A percentile compares a stretch with the other conserved stretches of the same genome.
phyloP scores from a whole-genome alignment of 2,888 invertebrate genomes.

The Lissonota sp. region DNA sequence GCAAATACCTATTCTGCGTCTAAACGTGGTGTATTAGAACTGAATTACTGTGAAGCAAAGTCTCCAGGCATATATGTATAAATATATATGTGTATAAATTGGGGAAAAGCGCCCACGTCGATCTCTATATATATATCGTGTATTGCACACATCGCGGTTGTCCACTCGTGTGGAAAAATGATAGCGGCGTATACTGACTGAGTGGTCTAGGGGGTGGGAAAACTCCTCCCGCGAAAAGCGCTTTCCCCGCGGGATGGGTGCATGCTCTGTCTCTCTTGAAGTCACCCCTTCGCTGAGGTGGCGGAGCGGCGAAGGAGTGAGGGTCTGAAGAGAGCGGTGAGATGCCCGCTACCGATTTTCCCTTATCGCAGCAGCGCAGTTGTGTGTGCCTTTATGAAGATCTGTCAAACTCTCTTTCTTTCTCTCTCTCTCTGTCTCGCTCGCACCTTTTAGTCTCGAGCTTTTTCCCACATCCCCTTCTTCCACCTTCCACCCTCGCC shows the following conservation, averaged over 20 bases:
- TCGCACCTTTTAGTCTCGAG: conserved; percentile 19
- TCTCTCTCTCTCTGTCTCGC: conserved; percentile 33
- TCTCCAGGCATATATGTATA: too few species aligned
- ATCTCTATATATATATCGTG: conserved; percentile 50
- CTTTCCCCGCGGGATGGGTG: conserved; percentile 52
- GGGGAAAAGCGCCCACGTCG: conserved; percentile 51
- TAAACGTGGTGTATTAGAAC: too few species aligned
- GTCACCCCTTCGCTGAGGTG: conserved; percentile 26
- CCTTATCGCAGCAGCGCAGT: conserved; percentile 83
- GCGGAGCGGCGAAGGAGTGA: conserved; percentile 60
- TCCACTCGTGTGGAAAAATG: conserved; percentile 87
- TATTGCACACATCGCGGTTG: conserved; percentile 74
- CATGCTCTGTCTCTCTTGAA: conserved; percentile 32
- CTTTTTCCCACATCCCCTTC: conserved; percentile 45
- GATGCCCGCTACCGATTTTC: conserved; percentile 83
- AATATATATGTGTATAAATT: conserved; percentile 12
- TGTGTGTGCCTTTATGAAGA: conserved; percentile 84
- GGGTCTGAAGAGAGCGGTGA: conserved; percentile 65
- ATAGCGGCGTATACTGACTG: conserved; percentile 83
- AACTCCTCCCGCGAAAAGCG: conserved; percentile 40
- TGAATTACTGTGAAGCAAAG: too few species aligned
- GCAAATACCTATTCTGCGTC: too few species aligned
- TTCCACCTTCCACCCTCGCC: neutral
- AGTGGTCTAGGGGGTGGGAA: conserved; percentile 71
- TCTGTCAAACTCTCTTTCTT: conserved; percentile 79